These are phyloP conservation scores for Griposia aprilina DNA, from an alignment of 2,888 invertebrate species.

Conservation along the genomic window DNA sequence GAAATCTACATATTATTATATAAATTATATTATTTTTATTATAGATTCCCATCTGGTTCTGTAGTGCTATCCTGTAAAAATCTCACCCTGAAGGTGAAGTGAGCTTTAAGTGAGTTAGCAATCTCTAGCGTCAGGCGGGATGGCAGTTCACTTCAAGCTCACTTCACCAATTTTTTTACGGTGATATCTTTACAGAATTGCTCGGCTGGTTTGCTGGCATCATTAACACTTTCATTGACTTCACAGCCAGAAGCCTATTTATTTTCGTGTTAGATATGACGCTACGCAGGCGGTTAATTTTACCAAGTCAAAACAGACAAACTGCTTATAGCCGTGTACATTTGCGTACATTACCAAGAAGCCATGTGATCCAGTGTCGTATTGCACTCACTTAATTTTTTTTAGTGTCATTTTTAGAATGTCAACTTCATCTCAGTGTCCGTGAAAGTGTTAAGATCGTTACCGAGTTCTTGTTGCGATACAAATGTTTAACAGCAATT, in stretches of 20 bases:
- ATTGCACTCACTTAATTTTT: no score
- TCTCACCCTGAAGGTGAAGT: not conserved
- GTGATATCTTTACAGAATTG: not conserved
- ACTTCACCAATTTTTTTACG: not conserved
- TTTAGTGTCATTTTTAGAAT: not conserved
- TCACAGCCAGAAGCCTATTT: no score
- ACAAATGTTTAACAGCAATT: not conserved
- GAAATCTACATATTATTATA: no score
- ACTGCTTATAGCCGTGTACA: no score
- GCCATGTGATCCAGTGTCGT: no score
- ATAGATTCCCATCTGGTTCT: not conserved
- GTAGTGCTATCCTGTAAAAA: not conserved
- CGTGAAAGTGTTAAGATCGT: not conserved
- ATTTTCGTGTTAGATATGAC: no score
- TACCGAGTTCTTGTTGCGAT: not conserved
- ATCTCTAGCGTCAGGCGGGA: not conserved
- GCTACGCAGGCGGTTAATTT: no score
- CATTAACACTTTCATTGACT: no score
- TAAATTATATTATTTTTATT: no score
- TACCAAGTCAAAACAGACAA: no score
- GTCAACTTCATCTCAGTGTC: not conserved
- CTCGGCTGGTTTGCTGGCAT: not conserved
- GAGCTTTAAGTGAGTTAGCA: not conserved
- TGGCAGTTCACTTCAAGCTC: not conserved
- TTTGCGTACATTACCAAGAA: no score